Conservation (phyloP, 2,113 vertebrate genomes). For the Arvicanthis niloticus region DNA sequence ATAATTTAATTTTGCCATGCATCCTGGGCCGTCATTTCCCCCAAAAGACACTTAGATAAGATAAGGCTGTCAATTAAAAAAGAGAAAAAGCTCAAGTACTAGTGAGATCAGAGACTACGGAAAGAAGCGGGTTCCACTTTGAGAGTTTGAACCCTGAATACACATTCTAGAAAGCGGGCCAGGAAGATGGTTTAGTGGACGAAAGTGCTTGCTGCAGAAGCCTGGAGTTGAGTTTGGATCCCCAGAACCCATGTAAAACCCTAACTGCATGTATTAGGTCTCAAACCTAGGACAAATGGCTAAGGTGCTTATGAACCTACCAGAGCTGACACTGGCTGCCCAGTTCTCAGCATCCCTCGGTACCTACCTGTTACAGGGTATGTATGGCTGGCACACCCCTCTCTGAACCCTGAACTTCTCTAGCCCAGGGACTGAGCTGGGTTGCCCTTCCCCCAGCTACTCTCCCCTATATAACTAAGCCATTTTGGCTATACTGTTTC, state of each 20-base stretch:
- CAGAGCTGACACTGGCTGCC: background rate
- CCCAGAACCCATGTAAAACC: background rate
- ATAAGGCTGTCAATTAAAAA: constrained; percentile 44
- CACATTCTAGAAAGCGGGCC: background rate
- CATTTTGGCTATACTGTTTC: background rate
- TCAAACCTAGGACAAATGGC: background rate
- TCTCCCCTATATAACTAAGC: background rate
- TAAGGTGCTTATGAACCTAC: background rate
- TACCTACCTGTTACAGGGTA: background rate
- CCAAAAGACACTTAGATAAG: constrained; percentile 37
- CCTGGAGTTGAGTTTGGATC: background rate
- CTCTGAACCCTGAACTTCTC: background rate
- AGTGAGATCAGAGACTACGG: constrained; percentile 31
- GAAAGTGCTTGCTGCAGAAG: background rate
- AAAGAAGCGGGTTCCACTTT: background rate
- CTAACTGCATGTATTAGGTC: background rate
- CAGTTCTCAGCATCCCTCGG: background rate
- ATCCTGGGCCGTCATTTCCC: constrained; percentile 2
- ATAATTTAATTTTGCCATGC: background rate
- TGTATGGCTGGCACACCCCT: background rate
- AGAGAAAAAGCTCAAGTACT: background rate
- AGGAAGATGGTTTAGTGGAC: too few relatives aligned
- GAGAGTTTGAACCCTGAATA: background rate
- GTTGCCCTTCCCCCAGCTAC: background rate
- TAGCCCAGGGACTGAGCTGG: background rate